Evolutionary conservation across 2,888 invertebrate genomes (phyloP).

Genomic region (Poecilobothrus nobilitatus): DNA sequence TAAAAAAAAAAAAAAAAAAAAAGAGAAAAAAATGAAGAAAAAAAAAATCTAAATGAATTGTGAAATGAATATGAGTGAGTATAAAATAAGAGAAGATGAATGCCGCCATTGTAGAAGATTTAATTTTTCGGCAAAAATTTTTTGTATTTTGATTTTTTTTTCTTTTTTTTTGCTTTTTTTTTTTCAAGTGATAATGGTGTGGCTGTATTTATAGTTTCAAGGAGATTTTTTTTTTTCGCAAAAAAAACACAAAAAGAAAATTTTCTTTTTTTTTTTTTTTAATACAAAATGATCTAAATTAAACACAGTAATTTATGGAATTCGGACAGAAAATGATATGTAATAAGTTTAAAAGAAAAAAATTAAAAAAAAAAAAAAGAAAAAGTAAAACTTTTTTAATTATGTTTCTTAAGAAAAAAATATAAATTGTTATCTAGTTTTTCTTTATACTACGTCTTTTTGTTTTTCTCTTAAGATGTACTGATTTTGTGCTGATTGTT

Average conservation of each 20-base stretch:
- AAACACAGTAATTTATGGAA: background rate
- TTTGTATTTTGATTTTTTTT: background rate
- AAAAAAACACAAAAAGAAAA: too few species aligned
- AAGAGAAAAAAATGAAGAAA: background rate
- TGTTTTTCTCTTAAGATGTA: too few species aligned
- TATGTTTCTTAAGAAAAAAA: background rate
- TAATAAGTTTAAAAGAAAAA: background rate
- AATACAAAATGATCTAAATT: background rate
- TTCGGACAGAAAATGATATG: background rate
- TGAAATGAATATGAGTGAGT: slow-evolving; percentile 1
- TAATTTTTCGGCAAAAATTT: background rate
- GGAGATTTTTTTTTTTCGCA: background rate
- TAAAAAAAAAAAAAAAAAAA: background rate
- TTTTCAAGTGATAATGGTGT: background rate
- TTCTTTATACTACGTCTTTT: too few species aligned
- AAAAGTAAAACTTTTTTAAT: background rate
- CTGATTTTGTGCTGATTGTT: too few species aligned
- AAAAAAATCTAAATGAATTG: too few species aligned
- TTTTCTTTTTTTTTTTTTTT: background rate
- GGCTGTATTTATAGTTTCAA: background rate
- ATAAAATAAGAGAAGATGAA: background rate
- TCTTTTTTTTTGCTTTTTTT: background rate
- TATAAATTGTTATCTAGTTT: too few species aligned
- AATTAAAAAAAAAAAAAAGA: background rate
- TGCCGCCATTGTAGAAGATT: background rate